Evolutionary conservation across 2,797 vertebrate genomes (phyloP).

Genomic region (Halcyon smyrnensis): DNA sequence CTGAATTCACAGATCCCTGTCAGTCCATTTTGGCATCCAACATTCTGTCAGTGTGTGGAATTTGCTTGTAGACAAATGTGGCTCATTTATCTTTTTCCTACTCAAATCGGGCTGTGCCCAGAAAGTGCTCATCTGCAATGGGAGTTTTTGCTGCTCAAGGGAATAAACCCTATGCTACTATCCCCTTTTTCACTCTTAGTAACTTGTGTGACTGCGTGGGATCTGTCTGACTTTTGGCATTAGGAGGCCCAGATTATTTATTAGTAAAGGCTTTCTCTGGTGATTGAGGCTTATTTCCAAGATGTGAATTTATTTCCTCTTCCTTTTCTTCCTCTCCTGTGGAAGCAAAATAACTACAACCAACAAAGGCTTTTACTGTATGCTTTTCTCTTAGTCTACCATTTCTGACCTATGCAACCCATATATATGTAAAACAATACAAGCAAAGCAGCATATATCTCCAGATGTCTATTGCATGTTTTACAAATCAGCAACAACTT

Average conservation of each 20-base stretch:
- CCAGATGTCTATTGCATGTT: not conserved
- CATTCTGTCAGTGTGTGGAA: not conserved
- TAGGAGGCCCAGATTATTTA: not conserved
- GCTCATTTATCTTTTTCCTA: not conserved
- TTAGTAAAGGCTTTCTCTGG: not conserved
- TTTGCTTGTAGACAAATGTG: not conserved
- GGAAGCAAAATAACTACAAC: not conserved
- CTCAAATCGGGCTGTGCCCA: not conserved
- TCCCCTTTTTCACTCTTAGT: not conserved
- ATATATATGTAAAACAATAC: not conserved
- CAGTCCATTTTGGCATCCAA: not conserved
- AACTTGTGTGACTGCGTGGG: not conserved
- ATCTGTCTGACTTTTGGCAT: not conserved
- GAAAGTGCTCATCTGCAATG: rapidly evolving
- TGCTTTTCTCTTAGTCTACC: not conserved
- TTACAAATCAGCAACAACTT: not conserved
- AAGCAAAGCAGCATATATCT: not conserved
- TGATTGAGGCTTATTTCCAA: slow-evolving; percentile 11
- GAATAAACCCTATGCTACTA: not conserved
- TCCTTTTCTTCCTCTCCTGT: not conserved
- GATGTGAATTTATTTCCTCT: not conserved
- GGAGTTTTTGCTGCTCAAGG: not conserved
- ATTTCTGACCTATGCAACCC: not conserved
- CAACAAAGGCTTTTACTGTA: not conserved
- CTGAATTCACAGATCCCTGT: not conserved